Evolutionary conservation across 2,113 vertebrate species (phyloP).

Genomic region (Galemys pyrenaicus): DNA sequence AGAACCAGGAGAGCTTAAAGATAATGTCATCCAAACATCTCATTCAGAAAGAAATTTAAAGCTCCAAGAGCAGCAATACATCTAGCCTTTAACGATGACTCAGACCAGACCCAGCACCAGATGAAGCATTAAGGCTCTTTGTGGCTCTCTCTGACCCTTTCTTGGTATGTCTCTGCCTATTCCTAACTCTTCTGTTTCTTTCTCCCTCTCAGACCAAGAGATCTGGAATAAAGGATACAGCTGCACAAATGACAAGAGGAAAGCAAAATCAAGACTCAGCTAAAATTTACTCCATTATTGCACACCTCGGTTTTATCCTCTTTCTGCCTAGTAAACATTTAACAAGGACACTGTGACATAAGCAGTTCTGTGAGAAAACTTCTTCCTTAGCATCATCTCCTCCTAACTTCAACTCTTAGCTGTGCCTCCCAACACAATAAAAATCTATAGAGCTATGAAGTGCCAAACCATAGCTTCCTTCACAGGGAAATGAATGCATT

Average conservation of each 20-base stretch:
- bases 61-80: background rate
- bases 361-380: background rate
- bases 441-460: constrained; percentile 4
- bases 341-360: background rate
- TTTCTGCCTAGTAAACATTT: background rate
- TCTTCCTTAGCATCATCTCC: background rate
- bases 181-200: background rate
- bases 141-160: background rate
- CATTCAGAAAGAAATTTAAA: constrained; percentile 5
- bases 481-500: background rate
- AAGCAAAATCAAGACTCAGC: constrained; percentile 33
- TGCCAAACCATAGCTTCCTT: constrained; percentile 3
- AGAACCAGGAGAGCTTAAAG: background rate
- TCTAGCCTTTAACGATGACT: background rate
- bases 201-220: background rate
- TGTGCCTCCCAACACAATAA: background rate
- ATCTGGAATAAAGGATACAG: background rate
- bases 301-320: background rate
- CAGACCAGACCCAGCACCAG: background rate
- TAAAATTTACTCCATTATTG: background rate
- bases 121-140: background rate
- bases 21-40: constrained; percentile 20
- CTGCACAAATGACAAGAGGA: background rate
- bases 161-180: background rate
- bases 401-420: background rate